A percentile compares a stretch with the other conserved stretches of the same genome.
Evolutionary conservation across 2,888 invertebrate species (phyloP).

Genomic region (Odontocerum albicorne): DNA sequence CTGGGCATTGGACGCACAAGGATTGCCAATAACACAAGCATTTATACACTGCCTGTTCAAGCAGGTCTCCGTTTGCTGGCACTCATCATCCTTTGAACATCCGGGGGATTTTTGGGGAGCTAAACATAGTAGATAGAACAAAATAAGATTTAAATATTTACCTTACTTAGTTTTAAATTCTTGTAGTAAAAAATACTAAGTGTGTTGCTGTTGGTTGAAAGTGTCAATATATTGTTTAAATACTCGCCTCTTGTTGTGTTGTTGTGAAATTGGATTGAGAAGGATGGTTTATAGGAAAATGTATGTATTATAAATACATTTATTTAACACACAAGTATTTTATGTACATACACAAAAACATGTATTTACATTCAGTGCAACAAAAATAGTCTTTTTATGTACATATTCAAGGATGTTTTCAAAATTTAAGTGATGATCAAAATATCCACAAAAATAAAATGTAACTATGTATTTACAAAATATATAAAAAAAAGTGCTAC

Average conservation of each 20-base stretch:
- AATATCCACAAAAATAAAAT: conserved; percentile 1
- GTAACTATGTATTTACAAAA: conserved; percentile 15
- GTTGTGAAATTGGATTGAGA: too few species aligned
- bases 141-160: neutral
- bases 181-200: conserved; percentile 12
- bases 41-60: conserved; percentile 73
- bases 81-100: conserved; percentile 73
- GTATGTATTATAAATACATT: too few species aligned
- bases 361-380: neutral
- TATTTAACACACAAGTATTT: too few species aligned
- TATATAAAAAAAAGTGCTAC: too few species aligned
- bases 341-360: neutral
- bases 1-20: conserved; percentile 77
- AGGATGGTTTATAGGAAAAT: too few species aligned
- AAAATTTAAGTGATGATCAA: too few species aligned
- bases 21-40: conserved; percentile 69
- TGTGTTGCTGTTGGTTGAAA: conserved; percentile 38
- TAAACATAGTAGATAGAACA: conserved; percentile 28
- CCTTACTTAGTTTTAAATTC: too few species aligned
- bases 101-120: conserved; percentile 55
- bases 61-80: conserved; percentile 71
- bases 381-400: too few species aligned
- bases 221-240: too few species aligned
- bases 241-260: too few species aligned
- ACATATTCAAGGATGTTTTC: too few species aligned